Percentiles rank a stretch among this genome's conserved stretches.
These are phyloP conservation scores for Atherinomorus stipes DNA, from an alignment of 2,113 vertebrate species.

Conservation along the genomic window DNA sequence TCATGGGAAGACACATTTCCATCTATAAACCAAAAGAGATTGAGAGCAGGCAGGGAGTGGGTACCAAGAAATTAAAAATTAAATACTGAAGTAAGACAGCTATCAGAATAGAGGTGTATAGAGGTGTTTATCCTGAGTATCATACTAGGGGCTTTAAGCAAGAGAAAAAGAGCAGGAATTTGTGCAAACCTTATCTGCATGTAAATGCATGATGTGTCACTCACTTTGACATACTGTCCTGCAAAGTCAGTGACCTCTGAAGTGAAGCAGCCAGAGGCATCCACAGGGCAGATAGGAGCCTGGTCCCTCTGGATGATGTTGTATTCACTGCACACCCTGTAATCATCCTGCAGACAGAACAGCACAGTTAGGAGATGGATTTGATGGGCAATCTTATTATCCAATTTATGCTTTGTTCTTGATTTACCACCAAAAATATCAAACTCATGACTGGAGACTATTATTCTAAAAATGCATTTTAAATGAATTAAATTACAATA, in stretches of 20 bases:
- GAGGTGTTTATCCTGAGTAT: slow-evolving; percentile 14
- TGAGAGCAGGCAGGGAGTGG: slow-evolving; percentile 1
- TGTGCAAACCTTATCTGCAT: slow-evolving; percentile 49
- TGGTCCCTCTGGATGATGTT: slow-evolving; percentile 94
- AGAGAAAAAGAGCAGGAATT: slow-evolving; percentile 20
- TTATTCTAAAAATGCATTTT: neutral
- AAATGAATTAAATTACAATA: neutral
- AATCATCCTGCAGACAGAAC: slow-evolving; percentile 88
- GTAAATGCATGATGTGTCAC: slow-evolving; percentile 69
- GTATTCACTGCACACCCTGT: slow-evolving; percentile 93
- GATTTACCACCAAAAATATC: neutral
- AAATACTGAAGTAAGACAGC: slow-evolving; percentile 27
- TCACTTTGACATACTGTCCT: slow-evolving; percentile 98
- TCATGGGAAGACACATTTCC: neutral
- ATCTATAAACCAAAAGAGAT: slow-evolving; percentile 25
- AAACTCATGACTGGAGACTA: neutral
- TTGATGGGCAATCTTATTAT: neutral
- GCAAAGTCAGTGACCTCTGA: slow-evolving; percentile 92
- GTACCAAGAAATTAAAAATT: slow-evolving; percentile 12
- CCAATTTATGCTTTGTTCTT: neutral
- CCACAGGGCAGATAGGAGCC: slow-evolving; percentile 93
- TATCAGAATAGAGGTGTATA: slow-evolving; percentile 13
- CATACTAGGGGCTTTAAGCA: neutral
- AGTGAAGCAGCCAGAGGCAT: slow-evolving; percentile 95
- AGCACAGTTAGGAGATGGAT: slow-evolving; percentile 15